Base-by-base conservation (phyloP, 2,888 invertebrate species). In the Erannis defoliaria region DNA sequence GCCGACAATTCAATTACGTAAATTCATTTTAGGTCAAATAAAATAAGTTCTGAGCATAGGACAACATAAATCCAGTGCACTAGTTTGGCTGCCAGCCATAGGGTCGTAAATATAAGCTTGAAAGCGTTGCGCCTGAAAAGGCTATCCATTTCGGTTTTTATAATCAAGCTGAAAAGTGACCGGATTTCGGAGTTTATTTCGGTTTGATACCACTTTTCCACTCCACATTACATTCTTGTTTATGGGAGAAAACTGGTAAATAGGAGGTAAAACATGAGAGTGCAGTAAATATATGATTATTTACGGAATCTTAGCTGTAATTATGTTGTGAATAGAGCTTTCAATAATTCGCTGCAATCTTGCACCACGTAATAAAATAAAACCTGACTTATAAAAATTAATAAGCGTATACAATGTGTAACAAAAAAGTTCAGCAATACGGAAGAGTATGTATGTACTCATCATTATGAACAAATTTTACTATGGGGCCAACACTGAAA, bases 1-100 rank as follows among this genome's bases (percentile, higher is more conserved):
- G 16, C 16, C 31, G 38, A 55, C 18, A 51, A 56, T 56, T 51
- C 56, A 62, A 51, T 61, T 46, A 56, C 26, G 48, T 46, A 46
- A 56, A 62, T 55, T 42, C n/a, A n/a, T n/a, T n/a, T n/a, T n/a
- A n/a, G 51, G 16, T 43, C 14, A 19, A 33, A 56, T 53, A 46
- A 33, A 62, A 55, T 49, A 49, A 55, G 38, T 43, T 40, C 33
- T 21, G 29, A 45, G 16, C 29, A 23, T 10, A 50, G 60, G 55
- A 62, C 64, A 51, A 62, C 70, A 82, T 83, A 82, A 82, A 81
- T 82, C 75, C 64, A 67, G 69, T 62, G 66, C 68, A 68, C 63
- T 71, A 66, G 66, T 80, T 83, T 62, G 81, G 84, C 82, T 72
- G 67, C 62, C 66, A 62, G 77, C 84, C 83, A 81, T 62, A 45